Evolutionary conservation across 2,888 invertebrate species (phyloP).

Genomic region (Tanypteryx hageni): DNA sequence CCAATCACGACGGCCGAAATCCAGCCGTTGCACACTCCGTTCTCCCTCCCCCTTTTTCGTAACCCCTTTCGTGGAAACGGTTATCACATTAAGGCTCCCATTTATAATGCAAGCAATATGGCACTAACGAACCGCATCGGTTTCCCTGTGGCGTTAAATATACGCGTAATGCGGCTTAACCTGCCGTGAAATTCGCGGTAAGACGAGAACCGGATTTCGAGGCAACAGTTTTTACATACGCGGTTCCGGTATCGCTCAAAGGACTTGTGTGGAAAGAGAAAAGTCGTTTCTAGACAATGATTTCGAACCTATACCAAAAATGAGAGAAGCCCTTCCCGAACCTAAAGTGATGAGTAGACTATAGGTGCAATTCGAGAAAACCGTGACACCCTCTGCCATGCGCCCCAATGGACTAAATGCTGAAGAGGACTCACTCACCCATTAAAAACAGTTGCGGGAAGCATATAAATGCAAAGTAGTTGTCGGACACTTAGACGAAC

Average conservation of each 20-base stretch:
- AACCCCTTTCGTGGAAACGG: neutral
- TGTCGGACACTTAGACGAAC: too few relatives aligned
- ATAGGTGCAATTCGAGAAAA: too few relatives aligned
- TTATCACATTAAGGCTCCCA: neutral
- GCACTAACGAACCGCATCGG: slow-evolving; percentile 5
- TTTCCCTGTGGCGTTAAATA: neutral
- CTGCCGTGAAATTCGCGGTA: slow-evolving; percentile 26
- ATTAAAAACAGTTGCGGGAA: too few relatives aligned
- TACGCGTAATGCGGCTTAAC: neutral
- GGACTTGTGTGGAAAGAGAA: neutral
- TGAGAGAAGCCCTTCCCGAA: too few relatives aligned
- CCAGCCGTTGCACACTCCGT: neutral
- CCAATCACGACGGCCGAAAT: neutral
- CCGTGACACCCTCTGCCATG: too few relatives aligned
- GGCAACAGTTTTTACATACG: neutral
- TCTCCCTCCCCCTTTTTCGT: neutral
- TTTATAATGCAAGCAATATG: slow-evolving; percentile 35
- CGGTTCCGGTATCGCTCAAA: too few relatives aligned
- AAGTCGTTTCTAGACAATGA: neutral
- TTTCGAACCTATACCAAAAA: too few relatives aligned
- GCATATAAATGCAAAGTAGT: too few relatives aligned
- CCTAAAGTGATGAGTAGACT: too few relatives aligned
- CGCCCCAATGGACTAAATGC: too few relatives aligned
- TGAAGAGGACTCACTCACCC: too few relatives aligned
- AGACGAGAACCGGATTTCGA: neutral